Evolutionary conservation across 1,140 invertebrate species (phyloP).

Genomic region (Drosophila yakuba): DNA sequence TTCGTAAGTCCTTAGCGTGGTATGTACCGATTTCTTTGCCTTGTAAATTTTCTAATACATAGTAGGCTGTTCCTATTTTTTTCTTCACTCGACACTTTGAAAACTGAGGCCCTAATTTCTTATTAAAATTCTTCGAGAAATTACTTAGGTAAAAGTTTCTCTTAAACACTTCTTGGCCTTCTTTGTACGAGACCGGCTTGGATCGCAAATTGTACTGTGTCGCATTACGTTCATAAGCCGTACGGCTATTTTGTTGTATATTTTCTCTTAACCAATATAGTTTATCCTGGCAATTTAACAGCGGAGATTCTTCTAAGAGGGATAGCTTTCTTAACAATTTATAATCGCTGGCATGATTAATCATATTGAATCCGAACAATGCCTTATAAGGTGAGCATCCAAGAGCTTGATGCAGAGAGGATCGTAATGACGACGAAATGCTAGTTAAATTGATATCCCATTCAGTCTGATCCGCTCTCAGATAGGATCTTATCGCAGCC

Average conservation of each 20-base stretch:
- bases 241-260: background rate
- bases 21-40: too few species aligned
- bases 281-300: background rate
- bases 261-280: background rate
- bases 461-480: too few species aligned
- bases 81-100: background rate
- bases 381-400: too few species aligned
- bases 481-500: too few species aligned
- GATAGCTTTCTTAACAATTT: too few species aligned
- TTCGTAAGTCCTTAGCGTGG: background rate
- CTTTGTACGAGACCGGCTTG: background rate
- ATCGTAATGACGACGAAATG: too few species aligned
- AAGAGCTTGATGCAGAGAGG: too few species aligned
- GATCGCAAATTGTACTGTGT: background rate
- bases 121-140: slow-evolving; percentile 16
- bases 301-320: too few species aligned
- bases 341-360: too few species aligned
- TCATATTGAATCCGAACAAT: too few species aligned
- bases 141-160: background rate
- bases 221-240: background rate
- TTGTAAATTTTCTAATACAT: background rate
- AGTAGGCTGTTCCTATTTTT: background rate
- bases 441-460: too few species aligned
- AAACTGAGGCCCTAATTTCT: slow-evolving; percentile 4
- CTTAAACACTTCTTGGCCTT: background rate